Conservation (phyloP, 1,140 invertebrate species). For the Saxidomus purpurata region DNA sequence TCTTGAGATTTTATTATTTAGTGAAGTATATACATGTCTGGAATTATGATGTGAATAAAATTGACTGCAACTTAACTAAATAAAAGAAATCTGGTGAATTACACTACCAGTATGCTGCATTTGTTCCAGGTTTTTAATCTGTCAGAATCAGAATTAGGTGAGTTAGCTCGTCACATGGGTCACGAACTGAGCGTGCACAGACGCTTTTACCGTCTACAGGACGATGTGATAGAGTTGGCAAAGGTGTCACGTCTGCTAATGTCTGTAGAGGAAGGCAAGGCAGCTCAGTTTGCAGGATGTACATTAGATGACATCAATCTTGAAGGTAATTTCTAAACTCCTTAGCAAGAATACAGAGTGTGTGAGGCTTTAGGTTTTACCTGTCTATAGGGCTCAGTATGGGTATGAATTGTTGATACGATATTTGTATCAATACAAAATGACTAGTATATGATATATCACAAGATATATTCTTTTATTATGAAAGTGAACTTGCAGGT, state of each 20-base stretch:
- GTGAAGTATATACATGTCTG: not conserved
- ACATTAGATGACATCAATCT: slow-evolving; percentile 45
- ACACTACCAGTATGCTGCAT: not conserved
- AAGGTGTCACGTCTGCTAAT: slow-evolving; percentile 50
- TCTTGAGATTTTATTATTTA: slow-evolving; percentile 2
- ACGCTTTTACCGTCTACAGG: slow-evolving; percentile 49
- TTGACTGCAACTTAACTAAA: slow-evolving; percentile 8
- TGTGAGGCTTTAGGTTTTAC: not conserved
- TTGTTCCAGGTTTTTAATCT: slow-evolving; percentile 39
- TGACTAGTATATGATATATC: too few relatives aligned
- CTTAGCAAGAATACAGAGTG: not conserved
- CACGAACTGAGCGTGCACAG: slow-evolving; percentile 62
- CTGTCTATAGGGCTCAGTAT: not conserved
- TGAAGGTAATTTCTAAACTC: slow-evolving; percentile 23
- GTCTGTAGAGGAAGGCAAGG: slow-evolving; percentile 48
- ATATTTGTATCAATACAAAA: too few relatives aligned
- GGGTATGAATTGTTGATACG: too few relatives aligned
- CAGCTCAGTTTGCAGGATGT: slow-evolving; percentile 50
- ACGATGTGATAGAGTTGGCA: slow-evolving; percentile 59
- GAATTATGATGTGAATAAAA: slow-evolving; percentile 1
- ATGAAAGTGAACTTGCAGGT: too few relatives aligned
- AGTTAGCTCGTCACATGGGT: slow-evolving; percentile 62
- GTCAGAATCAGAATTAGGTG: slow-evolving; percentile 38
- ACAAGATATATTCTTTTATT: too few relatives aligned
- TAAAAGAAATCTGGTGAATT: not conserved